phyloP scores from a whole-genome alignment of 2,797 vertebrate genomes.

The Ctenosaura bakeri region DNA sequence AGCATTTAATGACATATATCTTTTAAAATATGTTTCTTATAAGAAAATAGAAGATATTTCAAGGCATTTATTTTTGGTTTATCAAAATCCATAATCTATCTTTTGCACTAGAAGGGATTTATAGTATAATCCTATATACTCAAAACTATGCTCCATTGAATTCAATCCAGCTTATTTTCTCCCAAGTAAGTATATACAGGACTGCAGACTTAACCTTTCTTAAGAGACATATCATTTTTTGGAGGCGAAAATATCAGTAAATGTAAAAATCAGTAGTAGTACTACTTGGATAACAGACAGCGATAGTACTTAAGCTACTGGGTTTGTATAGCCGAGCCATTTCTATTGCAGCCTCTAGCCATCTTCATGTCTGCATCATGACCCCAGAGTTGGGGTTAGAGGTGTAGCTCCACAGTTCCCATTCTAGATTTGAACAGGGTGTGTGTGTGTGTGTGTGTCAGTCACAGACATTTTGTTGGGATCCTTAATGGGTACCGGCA shows the following conservation, averaged over 20 bases:
- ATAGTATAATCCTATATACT: background rate
- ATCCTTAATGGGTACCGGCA: background rate
- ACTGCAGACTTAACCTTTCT: background rate
- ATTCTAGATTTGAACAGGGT: no score
- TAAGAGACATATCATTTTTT: background rate
- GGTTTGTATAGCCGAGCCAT: background rate
- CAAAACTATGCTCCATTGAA: background rate
- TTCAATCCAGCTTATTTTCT: background rate
- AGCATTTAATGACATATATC: background rate
- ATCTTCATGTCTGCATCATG: background rate
- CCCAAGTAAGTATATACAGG: background rate
- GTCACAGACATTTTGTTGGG: background rate
- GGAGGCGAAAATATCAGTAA: background rate
- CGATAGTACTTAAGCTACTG: background rate
- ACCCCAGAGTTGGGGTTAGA: background rate
- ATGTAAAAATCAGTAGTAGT: background rate
- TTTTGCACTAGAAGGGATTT: background rate
- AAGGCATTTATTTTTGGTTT: conserved; percentile 6
- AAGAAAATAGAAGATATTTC: background rate
- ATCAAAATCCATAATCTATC: background rate
- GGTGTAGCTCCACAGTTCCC: no score
- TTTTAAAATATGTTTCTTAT: background rate
- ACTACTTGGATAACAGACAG: background rate
- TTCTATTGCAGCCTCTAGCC: background rate
- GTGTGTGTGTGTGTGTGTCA: no score